A percentile compares a stretch with the other conserved stretches of the same genome.
Conservation (phyloP, 2,113 vertebrate genomes). For the Hyaena hyaena region DNA sequence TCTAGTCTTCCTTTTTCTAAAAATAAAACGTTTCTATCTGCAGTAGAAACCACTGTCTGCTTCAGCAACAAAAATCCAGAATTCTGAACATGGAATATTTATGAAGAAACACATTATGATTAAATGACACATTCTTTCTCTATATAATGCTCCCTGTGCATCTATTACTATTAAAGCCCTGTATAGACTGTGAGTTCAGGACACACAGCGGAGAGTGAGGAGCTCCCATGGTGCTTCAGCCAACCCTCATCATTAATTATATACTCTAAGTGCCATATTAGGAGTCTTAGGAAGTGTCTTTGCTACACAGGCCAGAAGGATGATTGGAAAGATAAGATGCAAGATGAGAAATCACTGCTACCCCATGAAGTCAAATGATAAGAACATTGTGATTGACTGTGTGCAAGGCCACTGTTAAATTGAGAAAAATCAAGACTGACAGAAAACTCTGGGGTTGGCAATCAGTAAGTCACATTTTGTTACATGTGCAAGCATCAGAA, state of each 20-base stretch:
- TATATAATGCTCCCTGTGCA: background rate
- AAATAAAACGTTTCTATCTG: background rate
- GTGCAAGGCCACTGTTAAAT: conserved; percentile 61
- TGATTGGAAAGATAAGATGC: conserved; percentile 60
- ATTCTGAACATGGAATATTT: conserved; percentile 23
- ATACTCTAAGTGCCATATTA: conserved; percentile 9
- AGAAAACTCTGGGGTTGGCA: conserved; percentile 48
- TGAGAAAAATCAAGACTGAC: conserved; percentile 70
- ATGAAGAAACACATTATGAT: background rate
- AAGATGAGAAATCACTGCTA: conserved; percentile 56
- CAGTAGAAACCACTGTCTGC: background rate
- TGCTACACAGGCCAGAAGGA: background rate
- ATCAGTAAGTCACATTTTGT: conserved; percentile 56
- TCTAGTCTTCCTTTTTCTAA: background rate
- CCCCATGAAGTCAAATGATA: conserved; percentile 12
- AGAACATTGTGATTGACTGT: conserved; percentile 58
- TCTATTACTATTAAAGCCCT: background rate
- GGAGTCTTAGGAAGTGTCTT: conserved; percentile 56
- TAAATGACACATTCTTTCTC: background rate
- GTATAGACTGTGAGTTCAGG: background rate
- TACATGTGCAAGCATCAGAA: conserved; percentile 47
- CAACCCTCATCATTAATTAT: background rate
- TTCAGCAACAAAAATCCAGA: background rate
- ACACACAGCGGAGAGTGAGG: background rate
- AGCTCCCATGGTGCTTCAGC: background rate